These are phyloP conservation scores for Epistrophella euchroma DNA, from an alignment of 2,888 invertebrate species.

Conservation along the genomic window DNA sequence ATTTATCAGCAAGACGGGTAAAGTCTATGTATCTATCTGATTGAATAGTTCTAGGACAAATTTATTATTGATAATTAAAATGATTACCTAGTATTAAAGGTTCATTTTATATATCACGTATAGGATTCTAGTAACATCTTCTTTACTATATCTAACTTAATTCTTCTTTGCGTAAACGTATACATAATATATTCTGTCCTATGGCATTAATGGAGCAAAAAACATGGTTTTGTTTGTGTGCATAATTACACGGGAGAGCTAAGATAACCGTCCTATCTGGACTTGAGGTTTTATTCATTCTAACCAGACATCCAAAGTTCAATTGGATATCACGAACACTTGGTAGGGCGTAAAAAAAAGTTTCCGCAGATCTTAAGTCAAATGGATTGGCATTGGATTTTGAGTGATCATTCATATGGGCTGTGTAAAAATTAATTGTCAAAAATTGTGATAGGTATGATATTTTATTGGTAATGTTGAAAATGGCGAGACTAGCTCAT, in stretches of 20 bases:
- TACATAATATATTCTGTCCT: background rate
- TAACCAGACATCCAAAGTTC: conserved; percentile 74
- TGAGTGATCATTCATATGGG: background rate
- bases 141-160: background rate
- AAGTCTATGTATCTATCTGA: conserved; percentile 36
- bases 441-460: conserved; percentile 15
- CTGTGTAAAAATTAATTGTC: conserved; percentile 22
- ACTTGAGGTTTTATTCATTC: conserved; percentile 27
- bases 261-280: conserved; percentile 56
- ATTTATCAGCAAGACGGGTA: conserved; percentile 35
- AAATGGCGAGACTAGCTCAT: conserved; percentile 47
- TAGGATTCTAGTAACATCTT: background rate
- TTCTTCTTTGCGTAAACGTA: background rate
- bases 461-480: conserved; percentile 43
- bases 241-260: conserved; percentile 6
- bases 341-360: conserved; percentile 20
- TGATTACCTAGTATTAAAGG: background rate
- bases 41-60: conserved; percentile 32
- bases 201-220: background rate
- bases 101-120: background rate
- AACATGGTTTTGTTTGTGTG: background rate
- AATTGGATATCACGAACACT: conserved; percentile 58
- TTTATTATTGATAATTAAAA: background rate
- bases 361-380: conserved; percentile 12
- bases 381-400: background rate